Evolutionary conservation across 2,797 vertebrate species (phyloP).

Genomic region (Sardinella longiceps): DNA sequence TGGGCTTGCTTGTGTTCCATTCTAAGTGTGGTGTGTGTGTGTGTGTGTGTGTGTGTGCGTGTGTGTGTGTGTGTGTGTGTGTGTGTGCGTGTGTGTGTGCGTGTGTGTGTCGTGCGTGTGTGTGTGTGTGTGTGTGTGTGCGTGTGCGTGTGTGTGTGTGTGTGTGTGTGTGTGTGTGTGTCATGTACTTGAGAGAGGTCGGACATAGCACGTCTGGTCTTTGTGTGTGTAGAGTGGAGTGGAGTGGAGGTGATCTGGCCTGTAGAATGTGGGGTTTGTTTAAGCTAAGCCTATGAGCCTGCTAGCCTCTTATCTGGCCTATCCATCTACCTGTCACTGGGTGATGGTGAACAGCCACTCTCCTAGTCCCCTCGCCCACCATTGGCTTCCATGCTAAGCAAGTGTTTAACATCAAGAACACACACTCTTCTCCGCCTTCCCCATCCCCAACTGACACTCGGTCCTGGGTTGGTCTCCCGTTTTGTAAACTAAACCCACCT

Average conservation of each 20-base stretch:
- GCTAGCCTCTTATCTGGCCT: neutral
- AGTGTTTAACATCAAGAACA: neutral
- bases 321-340: neutral
- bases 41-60: neutral
- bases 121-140: neutral
- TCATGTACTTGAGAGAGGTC: neutral
- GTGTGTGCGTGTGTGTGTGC: neutral
- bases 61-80: neutral
- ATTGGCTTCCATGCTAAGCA: neutral
- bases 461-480: neutral
- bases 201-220: neutral
- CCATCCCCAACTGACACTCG: conserved; percentile 6
- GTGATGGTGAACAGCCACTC: conserved; percentile 7
- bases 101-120: neutral
- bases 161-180: neutral
- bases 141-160: neutral
- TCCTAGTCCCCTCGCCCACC: neutral
- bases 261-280: neutral
- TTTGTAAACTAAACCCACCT: neutral
- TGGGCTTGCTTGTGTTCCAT: too few relatives aligned
- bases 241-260: too few relatives aligned
- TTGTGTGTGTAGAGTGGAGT: neutral
- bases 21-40: too few relatives aligned
- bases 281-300: neutral
- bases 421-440: neutral